Evolutionary conservation across 1,140 invertebrate species (phyloP).

Genomic region (Ostrea denselamellosa): DNA sequence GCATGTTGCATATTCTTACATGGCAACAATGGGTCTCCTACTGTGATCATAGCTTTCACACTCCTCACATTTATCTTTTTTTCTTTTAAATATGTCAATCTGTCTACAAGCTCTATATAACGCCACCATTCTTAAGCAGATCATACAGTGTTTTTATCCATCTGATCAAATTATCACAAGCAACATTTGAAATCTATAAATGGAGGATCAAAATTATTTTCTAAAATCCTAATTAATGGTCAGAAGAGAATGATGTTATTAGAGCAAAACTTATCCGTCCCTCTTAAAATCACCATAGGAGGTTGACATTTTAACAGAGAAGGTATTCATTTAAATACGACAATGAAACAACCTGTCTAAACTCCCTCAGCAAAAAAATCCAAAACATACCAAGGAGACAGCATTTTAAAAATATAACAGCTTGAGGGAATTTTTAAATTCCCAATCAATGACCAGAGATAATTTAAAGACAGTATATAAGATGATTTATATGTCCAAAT

Average conservation of each 20-base stretch:
- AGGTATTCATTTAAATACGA: not conserved
- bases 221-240: not conserved
- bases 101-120: not conserved
- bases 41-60: slow-evolving; percentile 17
- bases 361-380: not conserved
- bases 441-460: too few species aligned
- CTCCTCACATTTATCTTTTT: not conserved
- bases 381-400: too few species aligned
- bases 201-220: not conserved
- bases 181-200: not conserved
- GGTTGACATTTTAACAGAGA: not conserved
- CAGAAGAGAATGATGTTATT: not conserved
- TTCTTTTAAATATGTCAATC: not conserved
- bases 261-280: not conserved
- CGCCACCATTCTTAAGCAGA: not conserved
- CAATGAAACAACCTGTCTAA: not conserved
- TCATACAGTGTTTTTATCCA: slow-evolving; percentile 18
- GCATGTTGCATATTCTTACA: not conserved
- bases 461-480: too few species aligned
- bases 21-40: not conserved
- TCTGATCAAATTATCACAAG: slow-evolving; percentile 47
- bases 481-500: too few species aligned
- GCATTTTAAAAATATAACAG: not conserved
- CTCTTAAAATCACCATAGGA: not conserved
- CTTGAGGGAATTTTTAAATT: not conserved